Conservation (phyloP, 2,113 vertebrate species). For the Phaetusa simplex region DNA sequence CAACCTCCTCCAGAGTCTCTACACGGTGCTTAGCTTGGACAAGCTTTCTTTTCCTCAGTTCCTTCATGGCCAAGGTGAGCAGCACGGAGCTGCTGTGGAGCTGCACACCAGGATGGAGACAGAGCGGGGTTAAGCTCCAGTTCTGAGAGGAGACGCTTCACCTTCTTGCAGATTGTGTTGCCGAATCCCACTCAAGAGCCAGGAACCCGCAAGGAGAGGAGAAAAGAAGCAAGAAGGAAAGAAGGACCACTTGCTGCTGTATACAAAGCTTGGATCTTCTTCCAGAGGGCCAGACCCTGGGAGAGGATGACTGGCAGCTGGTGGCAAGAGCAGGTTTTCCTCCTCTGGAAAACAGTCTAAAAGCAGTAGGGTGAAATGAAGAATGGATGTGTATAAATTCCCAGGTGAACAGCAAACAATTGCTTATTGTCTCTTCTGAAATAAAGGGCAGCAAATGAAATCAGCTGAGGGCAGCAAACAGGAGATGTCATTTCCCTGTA, state of each 20-base stretch:
- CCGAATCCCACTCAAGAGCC: fast-evolving
- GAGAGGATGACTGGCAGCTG: neutral
- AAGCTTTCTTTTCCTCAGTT: neutral
- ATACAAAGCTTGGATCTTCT: neutral
- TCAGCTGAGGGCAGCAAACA: neutral
- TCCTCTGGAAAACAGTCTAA: neutral
- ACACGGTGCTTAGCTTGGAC: neutral
- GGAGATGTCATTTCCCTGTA: neutral
- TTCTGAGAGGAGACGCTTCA: neutral
- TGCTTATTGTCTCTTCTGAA: neutral
- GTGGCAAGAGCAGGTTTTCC: neutral
- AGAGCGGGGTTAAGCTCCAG: neutral
- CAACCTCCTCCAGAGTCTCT: neutral
- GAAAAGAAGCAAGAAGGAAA: neutral
- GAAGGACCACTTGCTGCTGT: neutral
- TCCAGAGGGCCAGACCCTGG: neutral
- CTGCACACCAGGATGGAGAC: neutral
- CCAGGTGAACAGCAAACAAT: neutral
- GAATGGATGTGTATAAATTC: neutral
- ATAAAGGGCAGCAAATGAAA: neutral
- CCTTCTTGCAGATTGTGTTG: neutral
- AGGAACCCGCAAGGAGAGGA: neutral
- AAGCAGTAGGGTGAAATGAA: neutral
- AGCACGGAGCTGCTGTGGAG: neutral
- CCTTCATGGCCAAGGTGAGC: neutral